Evolutionary conservation across 2,113 vertebrate species (phyloP).

Genomic region (Catagonus wagneri): DNA sequence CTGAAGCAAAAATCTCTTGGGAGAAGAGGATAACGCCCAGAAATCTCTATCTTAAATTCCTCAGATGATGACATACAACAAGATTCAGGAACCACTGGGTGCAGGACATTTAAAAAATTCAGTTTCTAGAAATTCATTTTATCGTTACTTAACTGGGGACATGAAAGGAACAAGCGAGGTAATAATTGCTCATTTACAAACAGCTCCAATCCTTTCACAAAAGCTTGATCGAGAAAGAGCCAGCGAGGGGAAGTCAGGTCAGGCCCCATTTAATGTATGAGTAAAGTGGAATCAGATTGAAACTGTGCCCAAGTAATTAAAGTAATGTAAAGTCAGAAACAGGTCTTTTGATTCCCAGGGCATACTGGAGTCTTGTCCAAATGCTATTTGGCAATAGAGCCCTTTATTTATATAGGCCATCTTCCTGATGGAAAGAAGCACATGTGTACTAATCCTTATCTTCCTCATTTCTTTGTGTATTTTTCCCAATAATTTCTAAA

Average conservation of each 20-base stretch:
- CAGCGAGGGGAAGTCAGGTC: neutral
- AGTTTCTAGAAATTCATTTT: slow-evolving; percentile 13
- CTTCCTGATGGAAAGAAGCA: neutral
- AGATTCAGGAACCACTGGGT: neutral
- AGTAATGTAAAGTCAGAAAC: neutral
- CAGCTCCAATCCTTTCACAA: slow-evolving; percentile 18
- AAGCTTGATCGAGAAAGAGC: neutral
- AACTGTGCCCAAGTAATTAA: neutral
- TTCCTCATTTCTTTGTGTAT: neutral
- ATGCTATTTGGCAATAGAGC: neutral
- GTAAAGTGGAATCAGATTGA: neutral
- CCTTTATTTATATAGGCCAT: neutral
- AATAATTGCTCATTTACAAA: slow-evolving; percentile 39
- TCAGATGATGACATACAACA: neutral
- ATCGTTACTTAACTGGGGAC: neutral
- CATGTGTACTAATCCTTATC: neutral
- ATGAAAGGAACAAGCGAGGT: neutral
- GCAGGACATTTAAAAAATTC: neutral
- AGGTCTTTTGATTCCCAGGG: neutral
- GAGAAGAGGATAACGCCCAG: neutral
- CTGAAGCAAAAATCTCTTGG: neutral
- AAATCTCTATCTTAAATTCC: neutral
- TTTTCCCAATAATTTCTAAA: slow-evolving; percentile 21
- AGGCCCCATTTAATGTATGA: neutral
- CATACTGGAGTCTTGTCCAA: neutral